Percentiles rank a stretch among this genome's conserved stretches.
These are phyloP conservation scores for Tachypleus tridentatus DNA, from an alignment of 1,140 invertebrate species.

Conservation along the genomic window DNA sequence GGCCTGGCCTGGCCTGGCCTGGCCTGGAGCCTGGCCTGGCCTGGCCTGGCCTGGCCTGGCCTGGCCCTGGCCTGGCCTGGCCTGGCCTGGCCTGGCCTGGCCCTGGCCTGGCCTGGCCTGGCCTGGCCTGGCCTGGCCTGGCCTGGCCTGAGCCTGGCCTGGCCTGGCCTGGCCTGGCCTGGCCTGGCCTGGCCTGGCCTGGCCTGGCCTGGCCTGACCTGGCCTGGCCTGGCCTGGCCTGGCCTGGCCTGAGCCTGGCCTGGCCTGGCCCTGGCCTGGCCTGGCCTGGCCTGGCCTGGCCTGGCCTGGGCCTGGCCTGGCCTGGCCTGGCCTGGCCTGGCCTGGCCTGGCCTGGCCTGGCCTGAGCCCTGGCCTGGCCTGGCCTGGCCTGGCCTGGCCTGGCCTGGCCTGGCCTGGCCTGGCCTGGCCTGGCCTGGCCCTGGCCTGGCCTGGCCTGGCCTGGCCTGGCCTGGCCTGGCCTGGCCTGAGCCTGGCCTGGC, in stretches of 20 bases:
- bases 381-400: conserved; percentile 24
- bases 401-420: conserved; percentile 23
- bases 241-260: neutral
- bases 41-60: conserved; percentile 24
- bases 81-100: conserved; percentile 25
- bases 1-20: conserved; percentile 22
- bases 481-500: conserved; percentile 16
- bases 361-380: conserved; percentile 24
- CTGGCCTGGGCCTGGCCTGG: conserved; percentile 13
- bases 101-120: conserved; percentile 26
- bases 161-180: conserved; percentile 25
- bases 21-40: no score
- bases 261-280: no score
- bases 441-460: conserved; percentile 22
- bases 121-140: conserved; percentile 25
- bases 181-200: conserved; percentile 24
- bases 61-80: no score
- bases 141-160: conserved; percentile 21
- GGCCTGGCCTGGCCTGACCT: conserved; percentile 21
- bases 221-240: neutral
- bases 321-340: conserved; percentile 21
- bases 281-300: neutral
- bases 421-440: conserved; percentile 26
- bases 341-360: conserved; percentile 23
- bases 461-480: conserved; percentile 21